Evolutionary conservation across 2,113 vertebrate genomes (phyloP), one percentile per base, ranked within the genome.

Genomic region (Corythoichthys intestinalis): DNA sequence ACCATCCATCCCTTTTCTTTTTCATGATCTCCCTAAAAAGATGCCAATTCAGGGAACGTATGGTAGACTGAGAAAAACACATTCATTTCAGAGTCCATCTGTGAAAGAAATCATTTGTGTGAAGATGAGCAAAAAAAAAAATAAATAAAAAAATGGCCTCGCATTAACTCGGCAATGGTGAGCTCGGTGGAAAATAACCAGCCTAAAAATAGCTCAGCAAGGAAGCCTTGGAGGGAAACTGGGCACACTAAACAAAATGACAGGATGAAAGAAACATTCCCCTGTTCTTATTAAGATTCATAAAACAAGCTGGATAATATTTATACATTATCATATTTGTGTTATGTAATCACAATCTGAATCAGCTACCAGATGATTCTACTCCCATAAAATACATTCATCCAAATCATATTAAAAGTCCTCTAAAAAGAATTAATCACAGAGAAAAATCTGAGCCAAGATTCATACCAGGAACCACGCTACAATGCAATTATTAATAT

Each of bases 201-300:
- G 59, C 59, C 80, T 84, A 83, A 83, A 88, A 82, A 88, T 85
- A 88, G 68, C 71, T 34, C 62, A 14, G 77, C 58, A 58, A 81
- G 81, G 71, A 84, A 61, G 72, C 65, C 75, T 71, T 66, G 34
- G 67, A 83, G 83, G 73, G 52, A 75, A 85, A 76, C 65, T 69
- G 69, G 66, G 66, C 66, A 71, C 64, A 58, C 37, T 46, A 37
- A 63, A 63, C 17, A 63, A 63, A 44, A 63, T 6, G 60, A 63
- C 60, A 46, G 17, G n/a, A 46, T 37, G 56, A 46, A 63, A 46
- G 44, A 63, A 63, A 61, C 14, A 61, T 41, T 8, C 15, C 17
- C 14, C 3, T 4, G 37, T 39, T 61, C 6, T 4, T 41, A 20
- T 39, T 39, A 6, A 10, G 8, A 20, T 46, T 63, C n/a, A 20